Evolutionary conservation across 2,888 invertebrate genomes (phyloP), one percentile per base, ranked within the genome.

Genomic region (Marasmarcha lunaedactyla): DNA sequence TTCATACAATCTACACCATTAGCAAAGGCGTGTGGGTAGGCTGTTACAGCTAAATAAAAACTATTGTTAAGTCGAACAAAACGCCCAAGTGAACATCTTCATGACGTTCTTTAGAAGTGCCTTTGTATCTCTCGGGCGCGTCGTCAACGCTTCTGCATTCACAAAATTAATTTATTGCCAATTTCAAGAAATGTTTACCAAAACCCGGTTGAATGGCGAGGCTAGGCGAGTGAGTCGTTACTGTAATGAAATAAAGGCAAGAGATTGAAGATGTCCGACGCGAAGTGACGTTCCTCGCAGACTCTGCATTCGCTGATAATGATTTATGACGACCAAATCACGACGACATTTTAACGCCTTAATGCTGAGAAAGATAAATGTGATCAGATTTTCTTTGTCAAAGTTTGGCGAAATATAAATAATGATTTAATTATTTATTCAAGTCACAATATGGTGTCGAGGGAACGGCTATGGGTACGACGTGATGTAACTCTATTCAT

Each of bases 11-110:
- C 64, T 72, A 67, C 57, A 59, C 81, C 74, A 83, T 83, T 83
- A 81, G 69, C 63, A 59, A 56, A 71, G 78, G 77, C 79, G 81
- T 78, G 81, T 81, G 81, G 83, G 81, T 73, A 79, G 78, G 73
- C 78, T 78, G 77, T 70, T 57, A 65, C 46, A 71, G 65, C 74
- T 77, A 78, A 79, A 83, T 79, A 83, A 78, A 20, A 79, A 77
- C 79, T 76, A 81, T 83, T 83, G 81, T 81, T 73, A 57, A 59
- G 52, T 57, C 60, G 61, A 76, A 81, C 78, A 79, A 79, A 76
- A 72, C 63, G 52, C 63, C 71, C 61, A 76, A 81, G 76, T 73
- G 81, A 81, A 79, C 78, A 78, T 79, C 81, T 81, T 79, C 71
- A 79, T 81, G 63, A 59, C 64, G 65, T 56, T 59, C 4, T 14